These are phyloP conservation scores for Hippoglossus stenolepis DNA, from an alignment of 2,113 vertebrate species.

Conservation along the genomic window DNA sequence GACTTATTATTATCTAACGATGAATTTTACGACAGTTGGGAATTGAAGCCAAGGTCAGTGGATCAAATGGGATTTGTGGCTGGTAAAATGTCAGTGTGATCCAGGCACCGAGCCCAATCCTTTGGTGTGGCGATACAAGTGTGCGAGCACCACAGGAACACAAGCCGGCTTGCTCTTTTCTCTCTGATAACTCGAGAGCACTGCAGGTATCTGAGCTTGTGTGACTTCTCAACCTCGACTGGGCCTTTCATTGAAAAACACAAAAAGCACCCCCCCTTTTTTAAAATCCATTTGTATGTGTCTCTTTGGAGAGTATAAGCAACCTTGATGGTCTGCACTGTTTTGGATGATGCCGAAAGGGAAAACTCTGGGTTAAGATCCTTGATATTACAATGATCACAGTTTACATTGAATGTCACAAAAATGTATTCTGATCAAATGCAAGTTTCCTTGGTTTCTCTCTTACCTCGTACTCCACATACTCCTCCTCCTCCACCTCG, in stretches of 20 bases:
- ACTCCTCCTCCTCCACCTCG: conserved; percentile 94
- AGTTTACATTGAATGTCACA: neutral
- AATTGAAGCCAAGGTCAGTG: conserved; percentile 67
- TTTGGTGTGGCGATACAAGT: conserved; percentile 19
- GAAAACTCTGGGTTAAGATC: neutral
- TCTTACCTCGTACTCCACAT: conserved; percentile 91
- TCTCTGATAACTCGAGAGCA: conserved; percentile 20
- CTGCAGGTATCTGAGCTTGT: neutral
- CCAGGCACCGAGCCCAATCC: conserved; percentile 33
- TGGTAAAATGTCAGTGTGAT: conserved; percentile 48
- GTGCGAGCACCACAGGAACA: conserved; percentile 10
- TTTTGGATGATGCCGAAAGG: neutral
- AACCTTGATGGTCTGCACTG: neutral
- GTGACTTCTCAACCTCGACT: neutral
- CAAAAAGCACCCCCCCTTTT: no score
- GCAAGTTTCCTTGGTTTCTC: no score
- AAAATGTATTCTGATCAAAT: neutral
- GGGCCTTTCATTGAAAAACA: neutral
- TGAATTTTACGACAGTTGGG: conserved; percentile 47
- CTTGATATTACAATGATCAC: neutral
- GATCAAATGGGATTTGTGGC: conserved; percentile 64
- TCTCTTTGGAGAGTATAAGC: neutral
- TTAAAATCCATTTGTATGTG: neutral
- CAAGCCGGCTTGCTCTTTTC: neutral
- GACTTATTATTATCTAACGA: conserved; percentile 60